phyloP scores from a whole-genome alignment of 1,140 invertebrate species.

The Scaptomyza montana region DNA sequence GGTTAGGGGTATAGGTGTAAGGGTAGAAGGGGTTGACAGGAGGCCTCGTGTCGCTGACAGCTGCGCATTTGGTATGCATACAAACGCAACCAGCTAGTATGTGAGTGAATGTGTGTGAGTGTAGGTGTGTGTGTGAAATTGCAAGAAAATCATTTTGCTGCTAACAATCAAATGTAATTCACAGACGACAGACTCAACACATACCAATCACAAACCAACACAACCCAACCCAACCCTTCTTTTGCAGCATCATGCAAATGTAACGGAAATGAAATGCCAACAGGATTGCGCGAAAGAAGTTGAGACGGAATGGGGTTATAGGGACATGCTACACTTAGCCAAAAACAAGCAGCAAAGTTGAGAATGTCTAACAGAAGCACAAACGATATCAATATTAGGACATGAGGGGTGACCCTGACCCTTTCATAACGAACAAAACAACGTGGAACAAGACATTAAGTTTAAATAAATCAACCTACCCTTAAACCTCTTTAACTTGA shows the following conservation, averaged over 20 bases:
- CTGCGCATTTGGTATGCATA: conserved; percentile 41
- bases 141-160: conserved; percentile 63
- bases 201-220: neutral
- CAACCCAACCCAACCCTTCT: neutral
- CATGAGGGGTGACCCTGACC: neutral
- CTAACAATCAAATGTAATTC: conserved; percentile 77
- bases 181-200: conserved; percentile 50
- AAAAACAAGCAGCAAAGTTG: too few species aligned
- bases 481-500: too few species aligned
- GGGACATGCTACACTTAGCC: neutral
- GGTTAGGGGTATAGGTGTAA: neutral
- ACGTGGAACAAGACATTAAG: too few species aligned
- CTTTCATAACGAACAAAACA: too few species aligned
- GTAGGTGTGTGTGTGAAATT: conserved; percentile 1
- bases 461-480: too few species aligned
- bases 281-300: neutral
- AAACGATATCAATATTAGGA: neutral
- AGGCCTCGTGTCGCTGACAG: conserved; percentile 53
- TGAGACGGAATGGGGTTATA: too few species aligned
- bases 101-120: too few species aligned
- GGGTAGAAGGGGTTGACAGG: neutral
- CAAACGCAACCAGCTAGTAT: neutral
- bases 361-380: neutral
- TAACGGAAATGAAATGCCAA: conserved; percentile 59
- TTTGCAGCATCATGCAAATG: conserved; percentile 53